A percentile compares a stretch with the other conserved stretches of the same genome.
These are phyloP conservation scores for Capromys pilorides DNA, from an alignment of 2,797 vertebrate genomes.

Conservation along the genomic window DNA sequence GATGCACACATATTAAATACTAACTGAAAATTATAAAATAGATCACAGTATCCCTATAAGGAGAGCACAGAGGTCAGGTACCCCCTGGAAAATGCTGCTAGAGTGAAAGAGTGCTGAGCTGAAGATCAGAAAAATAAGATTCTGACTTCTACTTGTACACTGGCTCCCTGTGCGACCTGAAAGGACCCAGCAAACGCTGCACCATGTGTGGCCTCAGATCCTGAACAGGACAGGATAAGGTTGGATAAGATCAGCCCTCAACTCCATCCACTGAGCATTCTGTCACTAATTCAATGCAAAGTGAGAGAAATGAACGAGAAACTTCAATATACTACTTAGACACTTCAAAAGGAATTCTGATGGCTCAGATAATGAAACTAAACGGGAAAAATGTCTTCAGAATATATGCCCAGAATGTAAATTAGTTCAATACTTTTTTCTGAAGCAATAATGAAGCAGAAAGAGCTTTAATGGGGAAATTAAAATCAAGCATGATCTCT, in stretches of 20 bases:
- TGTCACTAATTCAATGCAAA: constrained; percentile 75
- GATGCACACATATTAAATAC: neutral
- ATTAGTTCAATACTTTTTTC: constrained; percentile 65
- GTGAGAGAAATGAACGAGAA: constrained; percentile 71
- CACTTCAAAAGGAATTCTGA: constrained; percentile 77
- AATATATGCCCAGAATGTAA: constrained; percentile 72
- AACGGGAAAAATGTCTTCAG: constrained; percentile 71
- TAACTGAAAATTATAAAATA: neutral
- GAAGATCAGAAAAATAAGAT: neutral
- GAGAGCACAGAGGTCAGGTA: neutral
- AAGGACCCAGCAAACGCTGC: neutral
- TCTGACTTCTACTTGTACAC: neutral
- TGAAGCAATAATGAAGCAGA: constrained; percentile 51
- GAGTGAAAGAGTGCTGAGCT: neutral
- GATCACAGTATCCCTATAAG: neutral
- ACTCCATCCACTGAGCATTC: constrained; percentile 55
- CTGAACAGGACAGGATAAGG: neutral
- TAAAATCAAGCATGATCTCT: neutral
- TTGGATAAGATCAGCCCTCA: constrained; percentile 38
- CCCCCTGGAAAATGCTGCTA: neutral
- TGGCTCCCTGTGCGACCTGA: neutral
- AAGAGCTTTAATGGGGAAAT: constrained; percentile 31
- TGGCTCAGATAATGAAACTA: constrained; percentile 77
- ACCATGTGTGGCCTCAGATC: neutral
- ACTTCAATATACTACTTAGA: constrained; percentile 73